Base-by-base conservation (phyloP, 2,888 invertebrate species). In the Archips crataeganus region DNA sequence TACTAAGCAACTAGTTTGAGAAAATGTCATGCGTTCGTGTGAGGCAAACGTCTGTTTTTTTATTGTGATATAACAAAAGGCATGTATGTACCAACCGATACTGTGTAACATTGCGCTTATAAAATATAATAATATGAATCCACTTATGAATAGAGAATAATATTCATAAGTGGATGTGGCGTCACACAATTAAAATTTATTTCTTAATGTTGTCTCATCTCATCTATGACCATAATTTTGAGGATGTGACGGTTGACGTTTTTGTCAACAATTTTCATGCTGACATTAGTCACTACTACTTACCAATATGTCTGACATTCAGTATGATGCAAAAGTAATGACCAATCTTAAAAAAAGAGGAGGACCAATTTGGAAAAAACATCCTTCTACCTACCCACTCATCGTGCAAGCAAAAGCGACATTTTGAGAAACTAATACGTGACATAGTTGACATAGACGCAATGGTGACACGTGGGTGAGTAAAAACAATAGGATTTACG, bases 401-500 rank as follows among this genome's bases (percentile, higher is more conserved):
- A 51, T 54, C 54, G 9, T 54, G 51, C 23, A 23, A 23, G 51
- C 15, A 23, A 54, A 23, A 54, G 8, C 15, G 59, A 9, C 13
- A 8, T 49, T 71, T 61, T 64, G 69, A 61, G 54, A 49, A 73
- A 66, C 47, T 66, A 36, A 61, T 62, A 71, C 45, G 39, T 64
- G 42, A 39, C 39, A 45, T 11, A 68, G 61, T 69, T 74, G 75
- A 75, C 75, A 74, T 77, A 67, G 68, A 74, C 75, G 79, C 77
- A 81, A 81, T 77, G 79, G 80, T 79, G 83, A 83, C 84, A 85
- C 83, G 81, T 83, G 87, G 81, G 73, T 81, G 81, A 78, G 77
- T 84, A 84, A 82, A 85, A 85, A 88, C 85, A 88, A 87, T 87
- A 74, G 81, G 54, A 79, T 81, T 86, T 85, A 83, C 83, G 80